phyloP scores from a whole-genome alignment of 2,797 vertebrate species.

The Aldrovandia affinis region DNA sequence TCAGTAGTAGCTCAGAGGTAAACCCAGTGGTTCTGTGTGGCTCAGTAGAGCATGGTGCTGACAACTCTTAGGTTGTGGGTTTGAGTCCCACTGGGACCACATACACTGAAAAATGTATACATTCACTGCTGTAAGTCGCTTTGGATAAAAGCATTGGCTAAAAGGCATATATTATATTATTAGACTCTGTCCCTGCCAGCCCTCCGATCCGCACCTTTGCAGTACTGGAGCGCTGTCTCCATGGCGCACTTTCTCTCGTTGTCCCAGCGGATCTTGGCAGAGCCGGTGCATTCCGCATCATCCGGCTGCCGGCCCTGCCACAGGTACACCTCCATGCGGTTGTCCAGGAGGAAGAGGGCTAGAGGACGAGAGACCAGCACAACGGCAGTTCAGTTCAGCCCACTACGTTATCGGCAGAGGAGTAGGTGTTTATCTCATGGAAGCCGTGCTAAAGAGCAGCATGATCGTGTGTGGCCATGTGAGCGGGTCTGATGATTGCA shows the following conservation, averaged over 20 bases:
- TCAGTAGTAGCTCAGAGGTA: too few relatives aligned
- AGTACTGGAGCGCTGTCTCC: conserved; percentile 77
- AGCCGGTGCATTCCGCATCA: conserved; percentile 52
- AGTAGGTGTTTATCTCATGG: neutral
- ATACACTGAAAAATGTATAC: too few relatives aligned
- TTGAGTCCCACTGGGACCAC: too few relatives aligned
- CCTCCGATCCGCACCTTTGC: conserved; percentile 67
- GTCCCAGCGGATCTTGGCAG: conserved; percentile 64
- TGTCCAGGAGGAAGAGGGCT: conserved; percentile 80
- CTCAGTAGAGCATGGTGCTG: too few relatives aligned
- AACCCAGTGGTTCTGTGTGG: too few relatives aligned
- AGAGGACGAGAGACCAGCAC: conserved; percentile 21
- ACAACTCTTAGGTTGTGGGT: too few relatives aligned
- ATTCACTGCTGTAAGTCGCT: too few relatives aligned
- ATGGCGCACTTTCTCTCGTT: conserved; percentile 71
- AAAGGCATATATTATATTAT: too few relatives aligned
- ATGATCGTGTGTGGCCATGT: neutral
- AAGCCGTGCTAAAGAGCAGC: neutral
- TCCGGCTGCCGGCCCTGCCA: conserved; percentile 71
- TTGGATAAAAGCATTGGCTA: too few relatives aligned
- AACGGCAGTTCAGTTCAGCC: neutral
- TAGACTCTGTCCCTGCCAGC: neutral
- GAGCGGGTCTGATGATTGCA: neutral
- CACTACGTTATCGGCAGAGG: neutral
- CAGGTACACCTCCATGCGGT: conserved; percentile 79